A percentile compares a stretch with the other conserved stretches of the same genome.
Evolutionary conservation across 2,113 vertebrate species (phyloP).

Genomic region (Silurus meridionalis): DNA sequence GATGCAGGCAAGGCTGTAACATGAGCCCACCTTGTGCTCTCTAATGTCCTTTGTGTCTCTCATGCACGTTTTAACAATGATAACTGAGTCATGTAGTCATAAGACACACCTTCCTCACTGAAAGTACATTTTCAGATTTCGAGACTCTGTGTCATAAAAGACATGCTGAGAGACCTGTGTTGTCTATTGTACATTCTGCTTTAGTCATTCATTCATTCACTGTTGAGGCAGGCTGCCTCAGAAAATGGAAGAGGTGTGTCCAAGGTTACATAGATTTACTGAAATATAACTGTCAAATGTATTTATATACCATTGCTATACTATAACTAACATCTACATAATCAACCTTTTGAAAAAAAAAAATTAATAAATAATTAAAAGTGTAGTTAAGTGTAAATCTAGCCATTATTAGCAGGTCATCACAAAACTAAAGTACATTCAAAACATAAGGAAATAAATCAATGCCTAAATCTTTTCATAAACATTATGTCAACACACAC

Average conservation of each 20-base stretch:
- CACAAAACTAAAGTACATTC: background rate
- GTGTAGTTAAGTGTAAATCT: background rate
- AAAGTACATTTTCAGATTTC: background rate
- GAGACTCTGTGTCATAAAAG: background rate
- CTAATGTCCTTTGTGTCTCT: background rate
- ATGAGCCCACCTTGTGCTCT: background rate
- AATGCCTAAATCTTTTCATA: background rate
- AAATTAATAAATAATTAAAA: too few species aligned
- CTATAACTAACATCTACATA: background rate
- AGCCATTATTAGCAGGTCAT: background rate
- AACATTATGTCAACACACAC: background rate
- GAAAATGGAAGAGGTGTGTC: background rate
- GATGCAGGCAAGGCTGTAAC: background rate
- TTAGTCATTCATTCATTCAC: conserved; percentile 5
- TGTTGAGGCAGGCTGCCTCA: background rate
- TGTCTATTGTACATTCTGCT: background rate
- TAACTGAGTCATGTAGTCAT: background rate
- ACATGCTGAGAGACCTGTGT: background rate
- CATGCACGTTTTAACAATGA: background rate
- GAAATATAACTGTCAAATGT: background rate
- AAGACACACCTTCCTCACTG: background rate
- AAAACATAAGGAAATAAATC: background rate
- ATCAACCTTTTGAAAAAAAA: background rate
- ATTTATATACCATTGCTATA: background rate
- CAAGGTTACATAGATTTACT: background rate